Conservation (phyloP, 2,888 invertebrate species). For the Coremacera marginata region DNA sequence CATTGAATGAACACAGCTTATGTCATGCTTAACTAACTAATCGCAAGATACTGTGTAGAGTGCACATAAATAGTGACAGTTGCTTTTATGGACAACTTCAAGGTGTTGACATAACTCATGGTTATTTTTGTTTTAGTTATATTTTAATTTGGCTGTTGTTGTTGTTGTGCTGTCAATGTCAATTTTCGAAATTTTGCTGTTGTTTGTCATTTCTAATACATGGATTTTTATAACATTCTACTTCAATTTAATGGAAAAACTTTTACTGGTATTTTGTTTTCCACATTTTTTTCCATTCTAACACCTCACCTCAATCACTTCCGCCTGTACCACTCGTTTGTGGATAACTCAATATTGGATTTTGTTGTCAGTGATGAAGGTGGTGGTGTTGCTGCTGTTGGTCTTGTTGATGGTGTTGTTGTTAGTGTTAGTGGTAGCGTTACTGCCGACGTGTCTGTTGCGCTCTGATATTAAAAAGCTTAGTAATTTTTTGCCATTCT, state of each 20-base stretch:
- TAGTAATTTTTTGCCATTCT: conserved; percentile 5
- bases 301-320: background rate
- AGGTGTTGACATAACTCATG: background rate
- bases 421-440: background rate
- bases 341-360: background rate
- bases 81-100: background rate
- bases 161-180: background rate
- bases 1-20: too few relatives aligned
- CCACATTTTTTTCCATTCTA: background rate
- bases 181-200: background rate
- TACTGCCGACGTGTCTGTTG: background rate
- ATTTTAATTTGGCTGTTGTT: background rate
- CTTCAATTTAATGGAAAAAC: conserved; percentile 39
- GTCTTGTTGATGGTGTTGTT: conserved; percentile 3
- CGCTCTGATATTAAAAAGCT: conserved; percentile 21
- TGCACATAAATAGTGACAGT: background rate
- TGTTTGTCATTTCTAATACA: conserved; percentile 30
- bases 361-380: background rate
- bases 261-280: conserved; percentile 21
- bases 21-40: too few relatives aligned
- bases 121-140: too few relatives aligned
- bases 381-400: background rate
- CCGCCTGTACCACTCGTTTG: background rate
- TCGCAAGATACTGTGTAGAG: too few relatives aligned
- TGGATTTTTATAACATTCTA: conserved; percentile 24